Percentiles rank a stretch among this genome's conserved stretches.
These are phyloP conservation scores for Thera obeliscata DNA, from an alignment of 2,888 invertebrate genomes.

Conservation along the genomic window DNA sequence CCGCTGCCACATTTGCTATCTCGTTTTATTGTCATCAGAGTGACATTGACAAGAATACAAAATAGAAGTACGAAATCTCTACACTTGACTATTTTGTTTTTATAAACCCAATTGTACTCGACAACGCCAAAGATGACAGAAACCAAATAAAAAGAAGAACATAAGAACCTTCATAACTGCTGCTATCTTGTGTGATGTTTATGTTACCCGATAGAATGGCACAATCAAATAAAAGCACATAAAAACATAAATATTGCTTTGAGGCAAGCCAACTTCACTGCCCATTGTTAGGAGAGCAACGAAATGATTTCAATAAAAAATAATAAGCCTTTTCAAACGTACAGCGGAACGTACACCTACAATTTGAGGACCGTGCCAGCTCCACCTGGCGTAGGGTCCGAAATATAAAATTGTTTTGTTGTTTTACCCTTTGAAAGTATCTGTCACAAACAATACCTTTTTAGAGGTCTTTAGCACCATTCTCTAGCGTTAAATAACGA, in stretches of 20 bases:
- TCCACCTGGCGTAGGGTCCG: slow-evolving; percentile 42
- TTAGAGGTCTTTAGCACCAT: neutral
- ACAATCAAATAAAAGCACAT: slow-evolving; percentile 14
- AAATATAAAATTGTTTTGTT: slow-evolving; percentile 47
- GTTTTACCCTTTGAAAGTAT: slow-evolving; percentile 40
- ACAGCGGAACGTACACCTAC: slow-evolving; percentile 35
- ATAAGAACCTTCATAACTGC: neutral
- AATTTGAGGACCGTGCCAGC: slow-evolving; percentile 29
- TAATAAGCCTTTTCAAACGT: slow-evolving; percentile 43
- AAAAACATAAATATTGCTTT: slow-evolving; percentile 22
- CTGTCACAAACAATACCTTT: slow-evolving; percentile 37
- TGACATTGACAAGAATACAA: too few species aligned
- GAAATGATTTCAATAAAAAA: slow-evolving; percentile 41
- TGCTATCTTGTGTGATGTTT: slow-evolving; percentile 3
- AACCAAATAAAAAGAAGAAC: neutral
- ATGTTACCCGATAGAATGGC: neutral
- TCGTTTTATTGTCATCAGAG: too few species aligned
- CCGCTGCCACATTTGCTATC: too few species aligned
- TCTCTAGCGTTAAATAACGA: neutral
- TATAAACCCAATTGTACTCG: too few species aligned
- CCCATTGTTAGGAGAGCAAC: slow-evolving; percentile 35
- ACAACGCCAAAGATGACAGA: neutral
- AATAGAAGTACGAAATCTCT: too few species aligned
- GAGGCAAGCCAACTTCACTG: slow-evolving; percentile 25
- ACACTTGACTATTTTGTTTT: too few species aligned